Percentiles rank a stretch among this genome's conserved stretches.
These are phyloP conservation scores for Cataglyphis cursor DNA, from an alignment of 2,888 invertebrate genomes.

Conservation along the genomic window DNA sequence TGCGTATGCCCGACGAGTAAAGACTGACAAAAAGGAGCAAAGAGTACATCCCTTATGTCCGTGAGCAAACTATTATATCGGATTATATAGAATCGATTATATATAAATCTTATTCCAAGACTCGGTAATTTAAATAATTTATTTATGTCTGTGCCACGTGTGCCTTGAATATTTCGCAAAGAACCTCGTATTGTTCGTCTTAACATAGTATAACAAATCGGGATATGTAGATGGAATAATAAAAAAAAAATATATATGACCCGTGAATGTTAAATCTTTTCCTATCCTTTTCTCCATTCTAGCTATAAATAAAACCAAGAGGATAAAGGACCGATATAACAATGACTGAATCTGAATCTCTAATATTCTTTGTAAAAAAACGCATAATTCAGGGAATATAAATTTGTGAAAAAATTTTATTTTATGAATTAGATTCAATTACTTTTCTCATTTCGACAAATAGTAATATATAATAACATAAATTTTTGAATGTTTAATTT, in stretches of 20 bases:
- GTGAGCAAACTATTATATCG: neutral
- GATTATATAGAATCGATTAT: neutral
- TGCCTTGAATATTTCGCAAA: neutral
- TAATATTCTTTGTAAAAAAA: neutral
- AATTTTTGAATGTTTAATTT: neutral
- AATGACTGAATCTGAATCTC: neutral
- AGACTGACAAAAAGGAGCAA: neutral
- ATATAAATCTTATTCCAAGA: neutral
- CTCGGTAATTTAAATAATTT: constrained; percentile 33
- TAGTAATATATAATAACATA: neutral
- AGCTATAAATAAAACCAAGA: neutral
- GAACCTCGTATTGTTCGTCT: neutral
- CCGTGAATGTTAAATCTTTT: neutral
- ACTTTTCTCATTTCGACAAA: neutral
- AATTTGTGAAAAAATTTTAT: neutral
- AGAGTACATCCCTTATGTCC: neutral
- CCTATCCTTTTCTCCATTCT: neutral
- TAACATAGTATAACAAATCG: neutral
- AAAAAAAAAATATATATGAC: neutral
- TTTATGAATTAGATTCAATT: neutral
- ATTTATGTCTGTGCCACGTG: constrained; percentile 18
- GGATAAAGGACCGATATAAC: neutral
- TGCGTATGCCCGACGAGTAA: neutral
- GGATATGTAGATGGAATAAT: neutral
- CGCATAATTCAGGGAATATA: neutral